Evolutionary conservation across 2,888 invertebrate genomes (phyloP).

Genomic region (Penaeus monodon): DNA sequence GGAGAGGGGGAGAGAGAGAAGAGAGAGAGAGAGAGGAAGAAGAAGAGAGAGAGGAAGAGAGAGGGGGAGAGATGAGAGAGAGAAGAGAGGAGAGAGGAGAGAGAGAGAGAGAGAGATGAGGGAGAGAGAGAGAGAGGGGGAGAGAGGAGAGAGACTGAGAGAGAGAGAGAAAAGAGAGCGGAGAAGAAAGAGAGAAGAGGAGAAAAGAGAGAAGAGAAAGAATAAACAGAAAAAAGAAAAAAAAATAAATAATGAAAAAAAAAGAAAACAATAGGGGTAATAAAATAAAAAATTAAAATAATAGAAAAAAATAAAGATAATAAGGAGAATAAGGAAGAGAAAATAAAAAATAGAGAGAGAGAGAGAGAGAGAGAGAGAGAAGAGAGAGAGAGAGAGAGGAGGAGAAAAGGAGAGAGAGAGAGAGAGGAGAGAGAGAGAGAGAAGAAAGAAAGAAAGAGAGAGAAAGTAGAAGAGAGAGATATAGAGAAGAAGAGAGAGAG

Average conservation of each 20-base stretch:
- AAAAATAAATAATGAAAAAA: no score
- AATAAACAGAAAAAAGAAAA: neutral
- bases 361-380: neutral
- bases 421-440: no score
- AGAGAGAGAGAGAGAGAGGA: neutral
- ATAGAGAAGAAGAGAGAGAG: no score
- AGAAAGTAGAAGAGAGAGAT: neutral
- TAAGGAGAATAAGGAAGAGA: neutral
- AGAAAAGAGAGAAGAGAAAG: neutral
- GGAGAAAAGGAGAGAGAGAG: no score
- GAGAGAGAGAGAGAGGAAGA: neutral
- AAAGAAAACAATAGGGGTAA: no score
- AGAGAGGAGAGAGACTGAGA: neutral
- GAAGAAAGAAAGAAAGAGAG: neutral
- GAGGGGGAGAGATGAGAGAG: neutral
- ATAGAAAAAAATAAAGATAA: no score
- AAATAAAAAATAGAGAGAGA: neutral
- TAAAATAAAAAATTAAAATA: no score
- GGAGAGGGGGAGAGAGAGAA: neutral
- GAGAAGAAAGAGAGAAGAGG: neutral
- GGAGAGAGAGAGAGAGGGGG: neutral
- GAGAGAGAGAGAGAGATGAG: neutral
- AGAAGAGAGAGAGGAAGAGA: neutral
- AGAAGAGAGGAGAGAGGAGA: neutral
- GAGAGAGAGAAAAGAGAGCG: neutral